Evolutionary conservation across 2,797 vertebrate species (phyloP).

Genomic region (Rhinella marina): DNA sequence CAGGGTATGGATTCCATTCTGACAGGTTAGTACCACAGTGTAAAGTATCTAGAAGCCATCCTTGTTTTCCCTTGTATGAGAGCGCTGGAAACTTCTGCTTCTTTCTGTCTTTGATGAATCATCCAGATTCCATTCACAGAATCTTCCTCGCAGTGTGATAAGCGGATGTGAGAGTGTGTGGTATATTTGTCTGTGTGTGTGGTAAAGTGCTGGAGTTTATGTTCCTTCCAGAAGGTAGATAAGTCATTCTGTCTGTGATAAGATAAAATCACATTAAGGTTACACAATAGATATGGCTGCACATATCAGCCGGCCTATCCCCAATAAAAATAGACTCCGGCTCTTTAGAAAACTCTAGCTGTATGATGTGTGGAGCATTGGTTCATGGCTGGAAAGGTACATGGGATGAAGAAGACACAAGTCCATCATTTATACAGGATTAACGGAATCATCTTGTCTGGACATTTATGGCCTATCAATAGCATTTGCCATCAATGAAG

Average conservation of each 20-base stretch:
- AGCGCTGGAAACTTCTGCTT: neutral
- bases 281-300: slow-evolving; percentile 29
- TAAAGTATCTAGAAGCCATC: neutral
- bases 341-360: neutral
- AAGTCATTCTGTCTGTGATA: slow-evolving; percentile 3
- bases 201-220: slow-evolving; percentile 18
- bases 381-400: neutral
- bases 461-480: no score
- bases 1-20: neutral
- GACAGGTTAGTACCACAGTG: neutral
- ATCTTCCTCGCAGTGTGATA: neutral
- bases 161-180: slow-evolving; percentile 26
- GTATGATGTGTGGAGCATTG: neutral
- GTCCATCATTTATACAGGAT: no score
- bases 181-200: slow-evolving; percentile 24
- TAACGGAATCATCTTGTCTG: no score
- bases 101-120: neutral
- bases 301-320: neutral
- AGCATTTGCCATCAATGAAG: no score
- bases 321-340: neutral
- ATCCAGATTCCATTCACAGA: slow-evolving; percentile 30
- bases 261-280: slow-evolving; percentile 47
- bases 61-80: neutral
- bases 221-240: slow-evolving; percentile 14
- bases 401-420: no score